Conservation (phyloP, 2,797 vertebrate species). For the Acanthurus lineatus region DNA sequence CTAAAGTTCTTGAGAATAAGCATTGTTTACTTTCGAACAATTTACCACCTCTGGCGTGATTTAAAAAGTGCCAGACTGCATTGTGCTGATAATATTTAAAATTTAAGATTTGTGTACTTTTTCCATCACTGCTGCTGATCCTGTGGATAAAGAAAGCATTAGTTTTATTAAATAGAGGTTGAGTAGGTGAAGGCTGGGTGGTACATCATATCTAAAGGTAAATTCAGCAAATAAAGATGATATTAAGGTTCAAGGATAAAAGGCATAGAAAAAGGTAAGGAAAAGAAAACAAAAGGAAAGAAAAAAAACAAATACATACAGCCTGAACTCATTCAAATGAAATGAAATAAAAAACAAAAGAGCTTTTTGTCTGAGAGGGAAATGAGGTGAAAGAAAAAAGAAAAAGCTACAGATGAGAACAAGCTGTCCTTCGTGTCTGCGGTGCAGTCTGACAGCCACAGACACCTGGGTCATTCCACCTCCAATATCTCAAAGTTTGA, state of each 20-base stretch:
- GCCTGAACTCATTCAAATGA: slow-evolving; percentile 16
- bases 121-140: background rate
- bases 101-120: background rate
- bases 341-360: background rate
- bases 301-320: background rate
- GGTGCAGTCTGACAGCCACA: slow-evolving; percentile 22
- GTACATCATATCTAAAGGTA: slow-evolving; percentile 4
- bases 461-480: slow-evolving; percentile 11
- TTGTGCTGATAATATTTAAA: slow-evolving; percentile 1
- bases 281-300: too few relatives aligned
- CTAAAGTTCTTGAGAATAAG: background rate
- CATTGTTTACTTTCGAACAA: background rate
- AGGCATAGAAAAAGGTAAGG: background rate
- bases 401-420: slow-evolving; percentile 6
- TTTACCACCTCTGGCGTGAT: background rate
- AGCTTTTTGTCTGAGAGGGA: slow-evolving; percentile 9
- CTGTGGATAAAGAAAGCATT: background rate
- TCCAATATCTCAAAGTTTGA: slow-evolving; percentile 14
- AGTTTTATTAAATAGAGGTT: background rate
- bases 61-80: slow-evolving; percentile 3
- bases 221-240: background rate
- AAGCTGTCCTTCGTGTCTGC: background rate
- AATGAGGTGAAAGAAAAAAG: slow-evolving; percentile 7
- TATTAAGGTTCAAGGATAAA: slow-evolving; percentile 1
- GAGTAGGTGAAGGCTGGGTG: background rate